A percentile compares a stretch with the other conserved stretches of the same genome.
Conservation (phyloP, 2,797 vertebrate genomes). For the Melanotaenia nigrans region DNA sequence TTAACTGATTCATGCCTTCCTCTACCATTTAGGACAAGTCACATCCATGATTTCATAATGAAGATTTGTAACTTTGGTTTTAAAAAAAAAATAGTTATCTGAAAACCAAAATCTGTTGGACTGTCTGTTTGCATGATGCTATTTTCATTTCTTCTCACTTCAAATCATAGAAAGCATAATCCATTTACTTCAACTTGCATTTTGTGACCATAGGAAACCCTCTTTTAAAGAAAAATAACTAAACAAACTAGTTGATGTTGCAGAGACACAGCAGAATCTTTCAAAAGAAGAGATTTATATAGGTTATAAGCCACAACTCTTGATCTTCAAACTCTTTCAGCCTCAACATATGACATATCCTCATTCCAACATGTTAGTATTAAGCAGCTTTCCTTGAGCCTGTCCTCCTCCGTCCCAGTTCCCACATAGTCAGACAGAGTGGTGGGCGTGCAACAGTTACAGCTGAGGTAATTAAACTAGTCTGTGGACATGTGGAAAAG, state of each 20-base stretch:
- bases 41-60: neutral
- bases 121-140: neutral
- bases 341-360: slow-evolving; percentile 13
- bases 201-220: neutral
- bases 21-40: neutral
- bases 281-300: neutral
- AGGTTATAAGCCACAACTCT: slow-evolving; percentile 2
- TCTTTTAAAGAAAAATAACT: neutral
- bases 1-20: neutral
- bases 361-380: slow-evolving; percentile 26
- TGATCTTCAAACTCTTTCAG: slow-evolving; percentile 6
- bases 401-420: slow-evolving; percentile 70
- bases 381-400: slow-evolving; percentile 26
- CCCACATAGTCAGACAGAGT: slow-evolving; percentile 71
- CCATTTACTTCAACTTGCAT: neutral
- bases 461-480: slow-evolving; percentile 82
- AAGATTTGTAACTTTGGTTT: neutral
- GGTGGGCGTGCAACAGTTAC: slow-evolving; percentile 73
- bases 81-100: neutral
- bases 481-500: slow-evolving; percentile 82
- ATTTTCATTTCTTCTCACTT: neutral
- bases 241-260: neutral
- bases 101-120: neutral
- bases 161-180: neutral
- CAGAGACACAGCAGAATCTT: neutral